Evolutionary conservation across 2,888 invertebrate genomes (phyloP).

Genomic region (Pheosia gnoma): DNA sequence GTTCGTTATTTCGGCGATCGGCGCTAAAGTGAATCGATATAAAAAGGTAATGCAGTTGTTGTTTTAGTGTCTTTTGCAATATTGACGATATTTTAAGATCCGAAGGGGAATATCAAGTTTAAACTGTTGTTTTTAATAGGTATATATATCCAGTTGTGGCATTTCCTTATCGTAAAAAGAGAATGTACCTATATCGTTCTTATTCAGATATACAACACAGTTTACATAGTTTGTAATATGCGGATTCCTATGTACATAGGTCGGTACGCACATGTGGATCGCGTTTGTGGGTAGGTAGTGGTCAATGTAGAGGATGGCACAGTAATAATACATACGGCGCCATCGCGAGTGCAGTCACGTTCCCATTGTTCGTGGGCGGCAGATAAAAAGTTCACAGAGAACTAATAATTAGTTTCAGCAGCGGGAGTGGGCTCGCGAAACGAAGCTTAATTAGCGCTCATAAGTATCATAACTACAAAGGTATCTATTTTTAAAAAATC

Average conservation of each 20-base stretch:
- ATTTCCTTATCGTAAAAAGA: slow-evolving; percentile 57
- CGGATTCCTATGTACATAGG: slow-evolving; percentile 15
- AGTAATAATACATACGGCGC: slow-evolving; percentile 53
- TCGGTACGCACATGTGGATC: slow-evolving; percentile 18
- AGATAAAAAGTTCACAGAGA: slow-evolving; percentile 77
- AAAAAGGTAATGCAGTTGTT: slow-evolving; percentile 48
- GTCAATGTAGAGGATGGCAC: slow-evolving; percentile 42
- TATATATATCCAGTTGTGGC: slow-evolving; percentile 39
- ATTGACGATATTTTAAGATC: slow-evolving; percentile 54
- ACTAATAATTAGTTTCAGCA: slow-evolving; percentile 77
- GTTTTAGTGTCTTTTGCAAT: slow-evolving; percentile 46
- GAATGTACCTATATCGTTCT: slow-evolving; percentile 24
- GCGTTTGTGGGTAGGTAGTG: slow-evolving; percentile 23
- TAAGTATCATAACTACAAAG: slow-evolving; percentile 51
- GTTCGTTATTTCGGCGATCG: slow-evolving; percentile 46
- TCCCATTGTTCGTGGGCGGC: slow-evolving; percentile 76
- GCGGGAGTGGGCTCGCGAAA: slow-evolving; percentile 61
- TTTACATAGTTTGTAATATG: slow-evolving; percentile 22
- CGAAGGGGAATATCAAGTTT: slow-evolving; percentile 54
- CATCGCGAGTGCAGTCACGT: slow-evolving; percentile 79
- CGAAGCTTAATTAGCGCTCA: slow-evolving; percentile 77
- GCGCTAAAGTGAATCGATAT: slow-evolving; percentile 48
- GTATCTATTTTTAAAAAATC: slow-evolving; percentile 13
- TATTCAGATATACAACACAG: slow-evolving; percentile 12
- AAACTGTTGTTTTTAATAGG: slow-evolving; percentile 43